phyloP scores from a whole-genome alignment of 2,797 vertebrate genomes.

The Perodicticus potto region DNA sequence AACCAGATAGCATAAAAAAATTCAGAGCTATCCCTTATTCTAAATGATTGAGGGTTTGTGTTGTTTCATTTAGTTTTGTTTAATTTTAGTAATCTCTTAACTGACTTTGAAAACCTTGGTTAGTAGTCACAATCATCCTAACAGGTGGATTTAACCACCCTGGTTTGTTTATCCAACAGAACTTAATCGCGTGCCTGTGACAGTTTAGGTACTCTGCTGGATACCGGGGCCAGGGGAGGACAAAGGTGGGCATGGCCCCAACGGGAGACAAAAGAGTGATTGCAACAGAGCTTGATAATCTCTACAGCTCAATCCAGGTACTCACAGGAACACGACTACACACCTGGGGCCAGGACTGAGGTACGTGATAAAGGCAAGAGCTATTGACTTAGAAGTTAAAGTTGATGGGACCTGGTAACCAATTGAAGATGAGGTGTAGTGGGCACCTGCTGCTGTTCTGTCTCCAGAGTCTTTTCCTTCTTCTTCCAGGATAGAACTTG shows the following conservation, averaged over 20 bases:
- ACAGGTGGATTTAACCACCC: neutral
- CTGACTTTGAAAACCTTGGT: neutral
- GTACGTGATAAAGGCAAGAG: neutral
- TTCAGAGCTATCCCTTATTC: neutral
- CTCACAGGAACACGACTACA: neutral
- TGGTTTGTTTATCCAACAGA: neutral
- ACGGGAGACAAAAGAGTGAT: neutral
- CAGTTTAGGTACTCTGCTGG: neutral
- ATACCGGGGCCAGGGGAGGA: neutral
- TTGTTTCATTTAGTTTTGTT: neutral
- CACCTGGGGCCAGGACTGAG: neutral
- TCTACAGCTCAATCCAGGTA: neutral
- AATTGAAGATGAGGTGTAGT: neutral
- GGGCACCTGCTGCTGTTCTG: neutral
- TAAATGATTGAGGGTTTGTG: neutral
- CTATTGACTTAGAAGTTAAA: neutral
- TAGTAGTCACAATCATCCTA: neutral
- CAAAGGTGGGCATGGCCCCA: neutral
- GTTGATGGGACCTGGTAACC: neutral
- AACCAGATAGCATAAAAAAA: neutral
- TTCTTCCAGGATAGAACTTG: neutral
- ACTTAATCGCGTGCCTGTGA: neutral
- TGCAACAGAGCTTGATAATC: neutral
- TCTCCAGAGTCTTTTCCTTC: neutral
- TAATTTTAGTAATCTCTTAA: slow-evolving; percentile 25